Base-by-base conservation (phyloP, 2,113 vertebrate genomes). In the Albula glossodonta region DNA sequence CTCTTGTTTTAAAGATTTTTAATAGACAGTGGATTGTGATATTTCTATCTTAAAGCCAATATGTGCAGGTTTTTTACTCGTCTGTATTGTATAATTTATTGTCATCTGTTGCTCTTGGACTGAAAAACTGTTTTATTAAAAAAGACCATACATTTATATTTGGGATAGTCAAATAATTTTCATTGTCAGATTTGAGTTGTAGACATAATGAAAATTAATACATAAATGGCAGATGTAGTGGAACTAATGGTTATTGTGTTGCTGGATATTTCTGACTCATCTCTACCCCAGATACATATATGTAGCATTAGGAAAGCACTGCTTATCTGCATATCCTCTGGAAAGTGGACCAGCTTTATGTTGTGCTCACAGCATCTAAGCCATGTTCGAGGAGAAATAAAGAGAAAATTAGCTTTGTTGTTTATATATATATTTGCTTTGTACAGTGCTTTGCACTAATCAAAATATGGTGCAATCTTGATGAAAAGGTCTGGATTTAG, bases 331-430 rank as follows among this genome's bases (percentile, higher is more conserved):
- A 50, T 51, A 85, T 82, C 81, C 56, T 85, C 31, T 84, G 77
- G 48, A 49, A 83, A 78, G 41, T 77, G 82, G 82, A 22, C 12
- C 50, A 51, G 41, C 25, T 9, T 80, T 22, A 50, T 82, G 82
- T 84, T 81, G 48, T 57, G 9, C n/a, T 60, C 78, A 88, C 82
- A 81, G 87, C 85, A 84, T 89, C 82, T 87, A 63, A 89, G 83
- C 85, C 88, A 82, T 81, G 84, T 81, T 83, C 85, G 83, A 85
- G 70, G 53, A 48, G 83, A 87, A 82, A 87, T 82, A 88, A 87
- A 83, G 41, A 49, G 60, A 86, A 86, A 83, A 87, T 83, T 87
- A 84, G 88, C 88, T 84, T 41, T 41, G 31, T 41, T 41, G 31
- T 41, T 41, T 86, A 85, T 84, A 77, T 83, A 80, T 80, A 57